Conservation (phyloP, 2,888 invertebrate species). For the Fissipunctia ypsillon region DNA sequence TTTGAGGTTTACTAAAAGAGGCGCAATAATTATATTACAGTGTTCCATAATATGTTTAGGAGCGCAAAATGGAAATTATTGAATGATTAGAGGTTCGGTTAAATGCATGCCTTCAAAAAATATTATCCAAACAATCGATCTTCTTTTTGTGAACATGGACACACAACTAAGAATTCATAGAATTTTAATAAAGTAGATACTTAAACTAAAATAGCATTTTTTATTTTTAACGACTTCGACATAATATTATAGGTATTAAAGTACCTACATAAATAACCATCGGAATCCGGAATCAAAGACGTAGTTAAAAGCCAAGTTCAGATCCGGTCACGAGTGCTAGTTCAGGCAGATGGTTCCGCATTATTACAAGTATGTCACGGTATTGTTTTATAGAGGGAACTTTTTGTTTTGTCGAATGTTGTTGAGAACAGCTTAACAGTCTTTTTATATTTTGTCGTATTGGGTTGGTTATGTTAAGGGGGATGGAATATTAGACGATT, state of each 20-base stretch:
- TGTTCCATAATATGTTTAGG: no score
- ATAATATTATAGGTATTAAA: not conserved
- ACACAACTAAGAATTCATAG: no score
- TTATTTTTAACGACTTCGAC: not conserved
- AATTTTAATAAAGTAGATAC: no score
- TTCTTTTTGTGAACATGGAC: not conserved
- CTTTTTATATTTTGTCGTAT: not conserved
- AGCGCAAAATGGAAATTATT: no score
- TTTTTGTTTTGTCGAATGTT: slow-evolving; percentile 17
- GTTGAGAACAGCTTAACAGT: not conserved
- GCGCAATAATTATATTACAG: no score
- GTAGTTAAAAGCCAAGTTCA: slow-evolving; percentile 60
- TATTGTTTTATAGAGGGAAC: slow-evolving; percentile 28
- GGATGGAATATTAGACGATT: not conserved
- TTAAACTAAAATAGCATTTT: no score
- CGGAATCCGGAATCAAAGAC: slow-evolving; percentile 43
- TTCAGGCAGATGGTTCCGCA: slow-evolving; percentile 44
- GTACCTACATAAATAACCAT: slow-evolving; percentile 35
- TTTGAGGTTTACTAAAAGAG: no score
- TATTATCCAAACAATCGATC: not conserved
- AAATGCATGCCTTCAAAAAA: not conserved
- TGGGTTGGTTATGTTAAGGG: not conserved
- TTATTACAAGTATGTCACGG: slow-evolving; percentile 10
- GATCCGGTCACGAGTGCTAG: slow-evolving; percentile 56
- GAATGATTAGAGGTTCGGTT: no score